These are phyloP conservation scores for Abrostola tripartita DNA, from an alignment of 2,888 invertebrate species.

Conservation along the genomic window DNA sequence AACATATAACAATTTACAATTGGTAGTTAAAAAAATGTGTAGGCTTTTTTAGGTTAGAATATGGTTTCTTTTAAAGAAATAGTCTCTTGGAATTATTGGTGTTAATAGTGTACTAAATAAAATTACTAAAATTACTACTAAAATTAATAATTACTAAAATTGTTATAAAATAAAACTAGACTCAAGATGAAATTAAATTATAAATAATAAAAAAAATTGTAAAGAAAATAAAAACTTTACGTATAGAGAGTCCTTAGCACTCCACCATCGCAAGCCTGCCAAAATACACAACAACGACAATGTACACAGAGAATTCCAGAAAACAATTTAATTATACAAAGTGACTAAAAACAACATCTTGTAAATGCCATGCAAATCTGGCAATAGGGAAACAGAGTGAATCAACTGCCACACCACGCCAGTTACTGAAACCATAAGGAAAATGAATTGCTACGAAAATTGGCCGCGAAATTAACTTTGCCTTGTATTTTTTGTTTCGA, in stretches of 20 bases:
- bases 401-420: slow-evolving; percentile 32
- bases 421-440: slow-evolving; percentile 35
- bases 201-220: too few relatives aligned
- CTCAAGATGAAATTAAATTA: too few relatives aligned
- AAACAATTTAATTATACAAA: slow-evolving; percentile 48
- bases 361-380: slow-evolving; percentile 48
- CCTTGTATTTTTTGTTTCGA: background rate
- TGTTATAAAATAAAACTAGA: too few relatives aligned
- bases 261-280: background rate
- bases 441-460: slow-evolving; percentile 39
- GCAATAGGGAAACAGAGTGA: slow-evolving; percentile 25
- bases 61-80: too few relatives aligned
- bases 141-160: too few relatives aligned
- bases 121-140: too few relatives aligned
- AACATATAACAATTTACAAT: too few relatives aligned
- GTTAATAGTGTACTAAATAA: too few relatives aligned
- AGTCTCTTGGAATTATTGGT: too few relatives aligned
- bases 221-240: background rate
- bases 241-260: too few relatives aligned
- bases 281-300: slow-evolving; percentile 20
- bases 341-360: slow-evolving; percentile 37
- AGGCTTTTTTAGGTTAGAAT: too few relatives aligned
- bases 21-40: too few relatives aligned
- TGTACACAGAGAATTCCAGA: slow-evolving; percentile 35
- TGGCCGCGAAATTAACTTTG: background rate